Conservation (phyloP, 1,140 invertebrate genomes). For the Drosophila nikananu region DNA sequence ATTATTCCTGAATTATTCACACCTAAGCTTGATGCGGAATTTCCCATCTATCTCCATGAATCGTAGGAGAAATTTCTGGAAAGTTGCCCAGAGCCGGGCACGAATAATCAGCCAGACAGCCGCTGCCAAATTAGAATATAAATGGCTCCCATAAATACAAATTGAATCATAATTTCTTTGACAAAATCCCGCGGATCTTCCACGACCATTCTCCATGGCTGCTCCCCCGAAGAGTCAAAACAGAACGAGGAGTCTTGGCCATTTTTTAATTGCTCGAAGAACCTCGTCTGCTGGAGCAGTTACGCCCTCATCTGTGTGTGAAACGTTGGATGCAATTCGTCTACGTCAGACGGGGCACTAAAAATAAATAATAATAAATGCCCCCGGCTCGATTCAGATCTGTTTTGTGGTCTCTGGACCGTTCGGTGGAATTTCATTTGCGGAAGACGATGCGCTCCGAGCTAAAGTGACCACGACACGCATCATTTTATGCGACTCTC, state of each 20-base stretch:
- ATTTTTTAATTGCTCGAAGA: conserved; percentile 66
- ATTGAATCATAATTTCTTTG: conserved; percentile 48
- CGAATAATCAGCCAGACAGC: conserved; percentile 18
- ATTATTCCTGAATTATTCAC: conserved; percentile 30
- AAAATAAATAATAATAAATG: conserved; percentile 40
- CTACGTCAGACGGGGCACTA: conserved; percentile 65
- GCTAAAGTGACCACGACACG: conserved; percentile 62
- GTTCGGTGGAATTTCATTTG: conserved; percentile 47
- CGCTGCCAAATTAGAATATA: conserved; percentile 29
- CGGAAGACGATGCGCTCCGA: conserved; percentile 51
- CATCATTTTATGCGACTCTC: conserved; percentile 65
- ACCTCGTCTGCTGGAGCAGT: conserved; percentile 37
- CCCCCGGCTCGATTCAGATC: conserved; percentile 31
- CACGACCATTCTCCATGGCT: conserved; percentile 17
- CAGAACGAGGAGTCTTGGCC: conserved; percentile 4
- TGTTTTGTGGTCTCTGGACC: conserved; percentile 18
- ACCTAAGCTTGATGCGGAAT: conserved; percentile 9
- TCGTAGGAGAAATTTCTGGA: conserved; percentile 27
- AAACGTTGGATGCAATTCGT: conserved; percentile 64
- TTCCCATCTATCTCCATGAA: conserved; percentile 27
- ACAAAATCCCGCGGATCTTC: conserved; percentile 41
- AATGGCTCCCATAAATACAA: conserved; percentile 42
- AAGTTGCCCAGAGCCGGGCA: conserved; percentile 17
- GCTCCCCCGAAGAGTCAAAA: conserved; percentile 5
- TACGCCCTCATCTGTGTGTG: conserved; percentile 45